Evolutionary conservation across 2,797 vertebrate genomes (phyloP).

Genomic region (Apogon talboti): DNA sequence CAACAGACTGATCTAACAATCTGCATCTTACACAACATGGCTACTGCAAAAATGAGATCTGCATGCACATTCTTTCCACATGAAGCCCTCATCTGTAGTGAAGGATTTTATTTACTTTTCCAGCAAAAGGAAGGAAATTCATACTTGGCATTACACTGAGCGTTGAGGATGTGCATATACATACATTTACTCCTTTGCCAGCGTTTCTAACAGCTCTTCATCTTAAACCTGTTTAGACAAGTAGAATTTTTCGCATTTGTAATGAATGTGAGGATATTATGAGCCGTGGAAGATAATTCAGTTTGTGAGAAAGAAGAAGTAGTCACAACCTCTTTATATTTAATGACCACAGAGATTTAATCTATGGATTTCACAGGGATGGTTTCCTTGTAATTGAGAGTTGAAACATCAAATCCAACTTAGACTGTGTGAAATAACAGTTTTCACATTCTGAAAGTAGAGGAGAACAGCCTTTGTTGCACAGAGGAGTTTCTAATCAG

Average conservation of each 20-base stretch:
- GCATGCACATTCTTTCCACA: conserved; percentile 60
- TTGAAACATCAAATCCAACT: conserved; percentile 10
- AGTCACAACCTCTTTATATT: neutral
- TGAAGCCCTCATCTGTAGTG: conserved; percentile 26
- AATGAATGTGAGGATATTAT: conserved; percentile 13
- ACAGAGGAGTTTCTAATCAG: conserved; percentile 52
- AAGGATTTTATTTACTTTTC: conserved; percentile 51
- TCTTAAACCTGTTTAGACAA: conserved; percentile 58
- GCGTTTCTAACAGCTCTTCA: conserved; percentile 42
- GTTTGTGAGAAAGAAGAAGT: neutral
- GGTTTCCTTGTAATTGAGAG: conserved; percentile 23
- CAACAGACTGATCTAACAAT: conserved; percentile 30
- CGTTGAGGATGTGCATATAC: conserved; percentile 47
- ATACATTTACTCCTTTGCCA: conserved; percentile 53
- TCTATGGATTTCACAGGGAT: conserved; percentile 7
- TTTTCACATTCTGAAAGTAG: conserved; percentile 38
- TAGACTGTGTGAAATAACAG: conserved; percentile 12
- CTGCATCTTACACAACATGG: conserved; percentile 22
- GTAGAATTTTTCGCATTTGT: conserved; percentile 36
- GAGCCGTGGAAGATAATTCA: neutral
- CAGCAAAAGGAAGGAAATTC: conserved; percentile 45
- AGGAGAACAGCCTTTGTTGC: conserved; percentile 24
- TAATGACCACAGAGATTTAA: neutral
- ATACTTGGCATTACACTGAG: conserved; percentile 36
- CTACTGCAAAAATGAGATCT: conserved; percentile 42